Conservation (phyloP, 2,888 invertebrate species). For the Apodemia hepburni region DNA sequence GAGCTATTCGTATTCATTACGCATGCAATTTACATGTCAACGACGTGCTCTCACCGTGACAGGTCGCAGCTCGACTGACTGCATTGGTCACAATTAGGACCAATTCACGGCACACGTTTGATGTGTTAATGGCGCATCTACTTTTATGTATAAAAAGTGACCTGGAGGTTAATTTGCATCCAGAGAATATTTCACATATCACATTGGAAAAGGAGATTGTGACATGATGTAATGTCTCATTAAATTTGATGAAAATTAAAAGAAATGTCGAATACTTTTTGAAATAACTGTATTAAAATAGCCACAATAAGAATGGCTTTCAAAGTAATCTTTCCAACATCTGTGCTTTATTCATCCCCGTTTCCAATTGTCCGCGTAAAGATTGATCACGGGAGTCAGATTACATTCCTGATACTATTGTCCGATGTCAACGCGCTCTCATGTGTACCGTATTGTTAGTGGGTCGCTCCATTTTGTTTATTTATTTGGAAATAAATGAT, state of each 20-base stretch:
- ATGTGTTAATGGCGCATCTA: too few species aligned
- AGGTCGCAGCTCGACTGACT: too few species aligned
- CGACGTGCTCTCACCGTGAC: too few species aligned
- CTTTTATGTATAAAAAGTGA: too few species aligned
- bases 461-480: slow-evolving; percentile 14
- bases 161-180: too few species aligned
- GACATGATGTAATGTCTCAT: neutral
- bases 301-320: slow-evolving; percentile 20
- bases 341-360: slow-evolving; percentile 35
- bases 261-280: slow-evolving; percentile 1
- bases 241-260: slow-evolving; percentile 4
- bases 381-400: slow-evolving; percentile 38
- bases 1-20: too few species aligned
- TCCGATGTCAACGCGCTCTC: slow-evolving; percentile 31
- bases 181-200: too few species aligned
- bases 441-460: slow-evolving; percentile 14
- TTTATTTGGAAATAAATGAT: slow-evolving; percentile 9
- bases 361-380: slow-evolving; percentile 34
- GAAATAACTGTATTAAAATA: slow-evolving; percentile 17
- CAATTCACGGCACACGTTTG: too few species aligned
- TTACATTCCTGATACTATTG: slow-evolving; percentile 37
- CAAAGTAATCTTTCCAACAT: slow-evolving; percentile 36
- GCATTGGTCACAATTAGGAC: too few species aligned
- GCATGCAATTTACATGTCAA: too few species aligned
- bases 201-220: too few species aligned